Evolutionary conservation across 2,888 invertebrate genomes (phyloP).

Genomic region (Hydrotaea diabolus): DNA sequence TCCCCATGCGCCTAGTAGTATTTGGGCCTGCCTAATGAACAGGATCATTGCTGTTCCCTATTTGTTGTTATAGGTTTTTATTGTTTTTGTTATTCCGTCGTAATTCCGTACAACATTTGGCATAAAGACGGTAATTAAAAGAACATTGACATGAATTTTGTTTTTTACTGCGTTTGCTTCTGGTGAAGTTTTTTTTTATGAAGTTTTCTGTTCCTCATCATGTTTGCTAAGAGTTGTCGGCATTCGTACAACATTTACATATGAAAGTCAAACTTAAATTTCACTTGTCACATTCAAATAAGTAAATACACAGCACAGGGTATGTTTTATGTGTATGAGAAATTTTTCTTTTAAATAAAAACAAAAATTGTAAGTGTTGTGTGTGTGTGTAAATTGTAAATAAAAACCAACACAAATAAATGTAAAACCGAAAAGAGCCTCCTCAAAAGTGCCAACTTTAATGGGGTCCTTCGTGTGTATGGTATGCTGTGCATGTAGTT

Average conservation of each 20-base stretch:
- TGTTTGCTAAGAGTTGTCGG: slow-evolving; percentile 13
- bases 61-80: background rate
- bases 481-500: background rate
- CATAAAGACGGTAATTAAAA: slow-evolving; percentile 73
- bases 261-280: slow-evolving; percentile 26
- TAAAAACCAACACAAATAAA: slow-evolving; percentile 5
- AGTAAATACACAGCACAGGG: background rate
- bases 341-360: background rate
- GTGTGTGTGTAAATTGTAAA: background rate
- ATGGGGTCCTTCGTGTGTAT: slow-evolving; percentile 17
- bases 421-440: slow-evolving; percentile 1
- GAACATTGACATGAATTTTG: slow-evolving; percentile 71
- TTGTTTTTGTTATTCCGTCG: background rate
- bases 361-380: slow-evolving; percentile 3
- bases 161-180: slow-evolving; percentile 25
- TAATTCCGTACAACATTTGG: slow-evolving; percentile 69
- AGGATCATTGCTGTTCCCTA: background rate
- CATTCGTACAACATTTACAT: slow-evolving; percentile 28
- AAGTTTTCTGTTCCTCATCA: background rate
- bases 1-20: background rate
- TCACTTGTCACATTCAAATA: background rate
- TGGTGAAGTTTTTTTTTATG: background rate
- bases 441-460: slow-evolving; percentile 35
- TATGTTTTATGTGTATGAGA: too few relatives aligned
- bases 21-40: background rate